Conservation (phyloP, 2,888 invertebrate species). For the Dryococelus australis region DNA sequence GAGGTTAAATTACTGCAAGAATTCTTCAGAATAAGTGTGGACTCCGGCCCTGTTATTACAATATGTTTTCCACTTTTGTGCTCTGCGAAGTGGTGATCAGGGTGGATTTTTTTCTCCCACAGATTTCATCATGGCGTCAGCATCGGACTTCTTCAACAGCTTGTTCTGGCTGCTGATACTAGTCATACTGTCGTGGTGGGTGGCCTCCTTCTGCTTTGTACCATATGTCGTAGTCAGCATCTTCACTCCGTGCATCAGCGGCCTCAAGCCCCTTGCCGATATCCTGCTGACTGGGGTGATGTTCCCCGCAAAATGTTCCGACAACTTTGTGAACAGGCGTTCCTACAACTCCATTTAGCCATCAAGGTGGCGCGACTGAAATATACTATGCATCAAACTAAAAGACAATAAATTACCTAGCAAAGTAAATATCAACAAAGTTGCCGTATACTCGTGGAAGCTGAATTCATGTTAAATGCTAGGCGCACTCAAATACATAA, state of each 20-base stretch:
- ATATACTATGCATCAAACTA: background rate
- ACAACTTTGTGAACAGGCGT: conserved; percentile 55
- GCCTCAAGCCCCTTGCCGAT: conserved; percentile 53
- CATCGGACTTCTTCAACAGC: conserved; percentile 60
- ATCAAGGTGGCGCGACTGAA: background rate
- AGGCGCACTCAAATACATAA: too few relatives aligned
- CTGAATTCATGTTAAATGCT: too few relatives aligned
- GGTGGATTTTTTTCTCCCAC: background rate
- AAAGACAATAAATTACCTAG: too few relatives aligned
- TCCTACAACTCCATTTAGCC: conserved; percentile 54
- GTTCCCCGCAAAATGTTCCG: conserved; percentile 55
- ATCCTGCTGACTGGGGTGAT: conserved; percentile 55
- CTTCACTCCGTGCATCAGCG: conserved; percentile 55
- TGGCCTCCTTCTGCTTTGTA: conserved; percentile 55
- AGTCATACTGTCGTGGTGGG: conserved; percentile 54
- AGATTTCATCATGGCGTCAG: conserved; percentile 57
- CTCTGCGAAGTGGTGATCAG: too few relatives aligned
- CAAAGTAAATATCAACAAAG: too few relatives aligned
- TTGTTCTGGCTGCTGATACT: conserved; percentile 56
- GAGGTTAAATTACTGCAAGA: too few relatives aligned
- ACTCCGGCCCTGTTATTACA: too few relatives aligned
- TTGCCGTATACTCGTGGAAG: too few relatives aligned
- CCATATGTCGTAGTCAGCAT: conserved; percentile 55
- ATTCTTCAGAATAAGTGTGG: too few relatives aligned
- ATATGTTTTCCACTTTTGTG: too few relatives aligned